phyloP scores from a whole-genome alignment of 2,797 vertebrate species.

The Graptemys geographica region DNA sequence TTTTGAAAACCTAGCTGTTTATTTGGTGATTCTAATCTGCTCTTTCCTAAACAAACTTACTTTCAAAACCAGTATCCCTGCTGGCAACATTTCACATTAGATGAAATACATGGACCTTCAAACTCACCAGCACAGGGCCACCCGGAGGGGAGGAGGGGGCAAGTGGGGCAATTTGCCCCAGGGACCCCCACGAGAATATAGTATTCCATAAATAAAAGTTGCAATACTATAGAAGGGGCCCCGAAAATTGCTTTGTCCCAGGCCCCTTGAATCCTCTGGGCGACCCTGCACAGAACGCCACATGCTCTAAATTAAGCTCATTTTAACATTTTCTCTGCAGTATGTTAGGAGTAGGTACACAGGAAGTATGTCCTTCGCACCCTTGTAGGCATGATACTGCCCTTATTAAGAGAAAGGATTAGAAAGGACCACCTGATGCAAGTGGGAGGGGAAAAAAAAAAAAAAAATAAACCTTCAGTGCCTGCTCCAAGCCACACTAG shows the following conservation, averaged over 20 bases:
- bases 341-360: not conserved
- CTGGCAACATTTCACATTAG: not conserved
- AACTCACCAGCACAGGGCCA: not conserved
- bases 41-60: not conserved
- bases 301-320: not conserved
- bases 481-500: slow-evolving; percentile 3
- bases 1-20: not conserved
- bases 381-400: not conserved
- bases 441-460: not conserved
- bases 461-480: not conserved
- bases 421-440: slow-evolving; percentile 12
- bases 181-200: no score
- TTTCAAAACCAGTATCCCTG: not conserved
- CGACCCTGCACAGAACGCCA: not conserved
- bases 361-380: not conserved
- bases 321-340: slow-evolving; percentile 13
- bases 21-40: not conserved
- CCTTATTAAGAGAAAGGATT: slow-evolving; percentile 32
- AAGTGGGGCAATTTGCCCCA: no score
- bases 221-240: no score
- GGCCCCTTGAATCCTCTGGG: no score
- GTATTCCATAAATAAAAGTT: no score
- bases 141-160: no score
- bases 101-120: not conserved
- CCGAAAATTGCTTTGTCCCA: no score